Percentiles rank a stretch among this genome's conserved stretches.
Conservation (phyloP, 1,140 invertebrate species). For the Gryon sp. region DNA sequence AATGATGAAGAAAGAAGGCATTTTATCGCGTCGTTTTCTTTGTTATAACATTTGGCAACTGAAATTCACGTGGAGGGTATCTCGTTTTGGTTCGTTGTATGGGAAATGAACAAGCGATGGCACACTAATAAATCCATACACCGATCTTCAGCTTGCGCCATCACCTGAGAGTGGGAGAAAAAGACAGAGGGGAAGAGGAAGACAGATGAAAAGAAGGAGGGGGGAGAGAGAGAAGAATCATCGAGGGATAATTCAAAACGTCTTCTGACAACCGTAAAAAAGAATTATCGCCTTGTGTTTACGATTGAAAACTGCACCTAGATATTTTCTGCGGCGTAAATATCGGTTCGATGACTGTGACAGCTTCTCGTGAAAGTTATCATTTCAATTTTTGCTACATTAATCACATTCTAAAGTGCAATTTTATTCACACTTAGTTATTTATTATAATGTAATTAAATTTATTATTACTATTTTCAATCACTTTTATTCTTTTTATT, state of each 20-base stretch:
- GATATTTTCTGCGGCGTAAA: slow-evolving; percentile 14
- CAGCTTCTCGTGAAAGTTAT: not conserved
- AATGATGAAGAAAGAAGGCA: not conserved
- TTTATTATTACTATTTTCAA: too few species aligned
- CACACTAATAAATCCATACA: slow-evolving; percentile 58
- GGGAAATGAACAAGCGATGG: slow-evolving; percentile 58
- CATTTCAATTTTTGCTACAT: not conserved
- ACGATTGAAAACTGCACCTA: slow-evolving; percentile 19
- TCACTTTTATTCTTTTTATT: too few species aligned
- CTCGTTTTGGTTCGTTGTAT: slow-evolving; percentile 33
- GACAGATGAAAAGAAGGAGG: not conserved
- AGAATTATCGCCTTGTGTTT: slow-evolving; percentile 38
- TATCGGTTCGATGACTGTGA: not conserved
- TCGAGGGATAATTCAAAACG: slow-evolving; percentile 33
- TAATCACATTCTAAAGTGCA: slow-evolving; percentile 5
- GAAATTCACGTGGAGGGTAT: slow-evolving; percentile 53
- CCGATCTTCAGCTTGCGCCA: slow-evolving; percentile 43
- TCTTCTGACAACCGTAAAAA: slow-evolving; percentile 40
- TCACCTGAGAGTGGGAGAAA: not conserved
- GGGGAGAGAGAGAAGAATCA: too few species aligned
- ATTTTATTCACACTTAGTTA: too few species aligned
- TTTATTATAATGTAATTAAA: too few species aligned
- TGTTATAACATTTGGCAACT: slow-evolving; percentile 51
- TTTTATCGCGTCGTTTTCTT: slow-evolving; percentile 55
- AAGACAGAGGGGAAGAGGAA: too few species aligned